phyloP scores from a whole-genome alignment of 2,888 invertebrate genomes.

The Odontocerum albicorne region DNA sequence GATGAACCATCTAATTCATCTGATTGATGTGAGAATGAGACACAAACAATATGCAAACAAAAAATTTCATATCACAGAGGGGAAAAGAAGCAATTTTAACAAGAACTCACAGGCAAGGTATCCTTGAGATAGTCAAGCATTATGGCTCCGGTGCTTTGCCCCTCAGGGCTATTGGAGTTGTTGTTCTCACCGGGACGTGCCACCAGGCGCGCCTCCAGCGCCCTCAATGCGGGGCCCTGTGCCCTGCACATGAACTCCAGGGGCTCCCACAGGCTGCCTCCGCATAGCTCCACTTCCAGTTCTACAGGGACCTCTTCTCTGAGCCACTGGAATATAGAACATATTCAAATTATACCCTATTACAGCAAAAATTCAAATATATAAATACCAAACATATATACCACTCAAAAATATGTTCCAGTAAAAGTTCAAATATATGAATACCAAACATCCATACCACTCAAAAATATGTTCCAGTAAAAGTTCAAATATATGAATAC shows the following conservation, averaged over 20 bases:
- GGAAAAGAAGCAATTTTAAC: background rate
- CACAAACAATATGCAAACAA: too few relatives aligned
- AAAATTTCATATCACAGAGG: too few relatives aligned
- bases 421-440: too few relatives aligned
- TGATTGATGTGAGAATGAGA: too few relatives aligned
- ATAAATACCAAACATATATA: too few relatives aligned
- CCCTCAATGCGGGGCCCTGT: conserved; percentile 77
- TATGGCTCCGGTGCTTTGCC: conserved; percentile 15
- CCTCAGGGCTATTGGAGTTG: conserved; percentile 50
- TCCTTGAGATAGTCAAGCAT: conserved; percentile 29
- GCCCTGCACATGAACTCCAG: conserved; percentile 76
- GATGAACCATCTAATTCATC: too few relatives aligned
- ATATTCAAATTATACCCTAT: too few relatives aligned
- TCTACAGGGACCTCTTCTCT: conserved; percentile 68
- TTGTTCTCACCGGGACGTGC: conserved; percentile 67
- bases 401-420: too few relatives aligned
- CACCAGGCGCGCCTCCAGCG: conserved; percentile 73
- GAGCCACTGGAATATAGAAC: conserved; percentile 67
- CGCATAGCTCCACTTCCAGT: conserved; percentile 42
- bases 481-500: too few relatives aligned
- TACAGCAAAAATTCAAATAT: too few relatives aligned
- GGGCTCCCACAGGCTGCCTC: conserved; percentile 52
- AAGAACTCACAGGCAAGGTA: conserved; percentile 25
- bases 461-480: too few relatives aligned
- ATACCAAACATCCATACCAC: too few relatives aligned